phyloP scores from a whole-genome alignment of 2,113 vertebrate genomes.

The Illadopsis cleaveri region DNA sequence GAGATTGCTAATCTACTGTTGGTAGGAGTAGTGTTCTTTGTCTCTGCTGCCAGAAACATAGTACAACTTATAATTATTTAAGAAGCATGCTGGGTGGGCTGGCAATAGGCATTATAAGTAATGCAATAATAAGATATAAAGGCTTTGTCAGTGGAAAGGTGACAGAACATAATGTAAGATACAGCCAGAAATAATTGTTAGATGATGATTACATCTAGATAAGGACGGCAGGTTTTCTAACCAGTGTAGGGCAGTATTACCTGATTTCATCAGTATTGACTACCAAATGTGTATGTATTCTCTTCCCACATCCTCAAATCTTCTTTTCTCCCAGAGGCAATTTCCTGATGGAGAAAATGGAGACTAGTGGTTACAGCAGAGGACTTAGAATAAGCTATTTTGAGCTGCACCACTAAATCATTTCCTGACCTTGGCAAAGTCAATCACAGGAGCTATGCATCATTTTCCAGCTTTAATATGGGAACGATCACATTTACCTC shows the following conservation, averaged over 20 bases:
- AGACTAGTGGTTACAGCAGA: not conserved
- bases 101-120: not conserved
- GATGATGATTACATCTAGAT: not conserved
- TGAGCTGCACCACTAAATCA: not conserved
- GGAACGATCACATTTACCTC: not conserved
- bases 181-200: not conserved
- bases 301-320: not conserved
- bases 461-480: constrained; percentile 30
- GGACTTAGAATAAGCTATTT: constrained; percentile 24
- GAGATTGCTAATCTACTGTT: not conserved
- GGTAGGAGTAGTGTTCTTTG: not conserved
- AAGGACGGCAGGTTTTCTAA: not conserved
- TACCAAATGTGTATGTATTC: not conserved
- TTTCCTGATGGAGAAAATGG: not conserved
- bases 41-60: constrained; percentile 13
- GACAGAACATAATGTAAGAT: not conserved
- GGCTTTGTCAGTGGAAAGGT: not conserved
- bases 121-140: constrained; percentile 17
- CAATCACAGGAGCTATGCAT: constrained; percentile 31
- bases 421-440: constrained; percentile 41
- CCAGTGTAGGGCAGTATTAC: not conserved
- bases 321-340: not conserved
- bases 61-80: constrained; percentile 46
- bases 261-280: constrained; percentile 14
- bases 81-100: constrained; percentile 1